Conservation (phyloP, 2,113 vertebrate genomes). For the Labrus mixtus region DNA sequence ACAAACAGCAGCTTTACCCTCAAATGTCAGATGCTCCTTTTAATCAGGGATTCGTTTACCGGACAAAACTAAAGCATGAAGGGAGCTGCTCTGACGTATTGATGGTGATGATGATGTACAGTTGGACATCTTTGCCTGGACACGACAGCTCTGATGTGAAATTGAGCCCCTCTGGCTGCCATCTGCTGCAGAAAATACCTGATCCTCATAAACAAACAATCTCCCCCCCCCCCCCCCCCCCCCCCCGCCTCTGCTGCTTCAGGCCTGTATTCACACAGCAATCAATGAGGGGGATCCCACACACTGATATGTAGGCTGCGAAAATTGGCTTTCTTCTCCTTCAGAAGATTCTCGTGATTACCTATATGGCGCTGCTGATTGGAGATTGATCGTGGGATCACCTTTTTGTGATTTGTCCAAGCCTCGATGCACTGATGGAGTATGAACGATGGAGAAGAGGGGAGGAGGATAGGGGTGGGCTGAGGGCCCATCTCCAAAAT, state of each 20-base stretch:
- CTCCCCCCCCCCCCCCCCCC: background rate
- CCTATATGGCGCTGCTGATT: slow-evolving; percentile 72
- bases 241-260: slow-evolving; percentile 12
- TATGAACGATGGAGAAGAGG: slow-evolving; percentile 28
- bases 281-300: slow-evolving; percentile 74
- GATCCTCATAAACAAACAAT: slow-evolving; percentile 73
- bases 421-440: slow-evolving; percentile 45
- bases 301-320: slow-evolving; percentile 48
- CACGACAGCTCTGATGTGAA: slow-evolving; percentile 35
- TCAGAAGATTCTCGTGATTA: slow-evolving; percentile 75
- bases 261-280: slow-evolving; percentile 62
- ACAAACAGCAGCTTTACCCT: slow-evolving; percentile 22
- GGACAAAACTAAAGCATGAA: background rate
- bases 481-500: slow-evolving; percentile 14
- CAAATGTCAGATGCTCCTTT: slow-evolving; percentile 47
- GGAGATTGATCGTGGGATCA: slow-evolving; percentile 76
- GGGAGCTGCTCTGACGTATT: background rate
- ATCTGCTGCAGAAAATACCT: slow-evolving; percentile 61
- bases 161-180: slow-evolving; percentile 46
- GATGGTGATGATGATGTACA: slow-evolving; percentile 36
- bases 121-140: slow-evolving; percentile 28
- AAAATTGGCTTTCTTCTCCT: slow-evolving; percentile 77
- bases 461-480: background rate
- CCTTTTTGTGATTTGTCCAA: slow-evolving; percentile 58
- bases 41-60: slow-evolving; percentile 43